phyloP scores from a whole-genome alignment of 1,140 invertebrate species.

The Triops longicaudatus region DNA sequence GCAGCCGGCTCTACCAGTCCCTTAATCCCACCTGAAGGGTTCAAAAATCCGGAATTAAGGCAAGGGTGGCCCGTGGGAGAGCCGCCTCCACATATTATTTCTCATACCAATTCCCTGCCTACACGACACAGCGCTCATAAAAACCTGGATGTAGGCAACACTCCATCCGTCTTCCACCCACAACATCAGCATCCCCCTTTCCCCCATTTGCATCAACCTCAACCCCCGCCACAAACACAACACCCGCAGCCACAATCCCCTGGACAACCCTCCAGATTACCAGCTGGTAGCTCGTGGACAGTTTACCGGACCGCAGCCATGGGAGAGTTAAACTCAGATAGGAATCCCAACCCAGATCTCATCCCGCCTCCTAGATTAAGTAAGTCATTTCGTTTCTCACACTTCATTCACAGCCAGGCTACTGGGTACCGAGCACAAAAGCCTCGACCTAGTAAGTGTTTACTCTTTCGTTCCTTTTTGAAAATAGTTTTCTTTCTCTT shows the following conservation, averaged over 20 bases:
- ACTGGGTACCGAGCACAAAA: not conserved
- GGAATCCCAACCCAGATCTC: constrained; percentile 21
- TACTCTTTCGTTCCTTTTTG: too few species aligned
- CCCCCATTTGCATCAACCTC: not conserved
- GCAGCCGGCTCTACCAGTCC: constrained; percentile 10
- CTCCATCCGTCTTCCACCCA: not conserved
- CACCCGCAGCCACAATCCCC: constrained; percentile 9
- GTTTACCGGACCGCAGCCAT: constrained; percentile 16
- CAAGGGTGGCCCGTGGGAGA: constrained; percentile 27
- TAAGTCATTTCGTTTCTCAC: not conserved
- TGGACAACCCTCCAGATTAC: not conserved
- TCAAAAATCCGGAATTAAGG: constrained; percentile 7
- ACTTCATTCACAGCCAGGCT: not conserved
- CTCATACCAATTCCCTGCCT: constrained; percentile 3
- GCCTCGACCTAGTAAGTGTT: not conserved
- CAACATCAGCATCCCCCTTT: not conserved
- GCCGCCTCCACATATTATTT: constrained; percentile 18
- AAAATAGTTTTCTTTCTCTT: too few species aligned
- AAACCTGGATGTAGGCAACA: constrained; percentile 4
- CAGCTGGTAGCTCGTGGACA: constrained; percentile 18
- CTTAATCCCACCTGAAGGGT: constrained; percentile 9
- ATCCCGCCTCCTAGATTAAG: constrained; percentile 26
- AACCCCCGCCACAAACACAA: not conserved
- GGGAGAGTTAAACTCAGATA: constrained; percentile 2
- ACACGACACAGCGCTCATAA: not conserved